A percentile compares a stretch with the other conserved stretches of the same genome.
phyloP scores from a whole-genome alignment of 2,113 vertebrate genomes.

The Podiceps cristatus region DNA sequence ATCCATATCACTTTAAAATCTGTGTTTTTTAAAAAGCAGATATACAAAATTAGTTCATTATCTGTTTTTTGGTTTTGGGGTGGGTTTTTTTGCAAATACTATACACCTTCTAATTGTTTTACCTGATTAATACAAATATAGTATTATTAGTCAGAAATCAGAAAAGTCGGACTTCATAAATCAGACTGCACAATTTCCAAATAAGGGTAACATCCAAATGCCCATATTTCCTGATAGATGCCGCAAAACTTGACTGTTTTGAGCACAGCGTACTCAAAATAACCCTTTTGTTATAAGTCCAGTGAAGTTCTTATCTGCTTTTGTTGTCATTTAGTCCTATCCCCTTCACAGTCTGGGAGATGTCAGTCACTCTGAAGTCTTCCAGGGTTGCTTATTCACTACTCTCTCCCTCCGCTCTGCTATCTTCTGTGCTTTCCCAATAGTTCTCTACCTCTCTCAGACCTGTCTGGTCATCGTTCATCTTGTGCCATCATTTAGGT shows the following conservation, averaged over 20 bases:
- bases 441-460: background rate
- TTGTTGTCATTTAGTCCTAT: background rate
- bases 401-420: background rate
- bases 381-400: background rate
- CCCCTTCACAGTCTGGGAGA: rapidly evolving
- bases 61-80: background rate
- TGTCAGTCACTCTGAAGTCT: background rate
- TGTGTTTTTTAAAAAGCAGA: rapidly evolving
- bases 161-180: background rate
- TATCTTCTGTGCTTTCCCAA: background rate
- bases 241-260: background rate
- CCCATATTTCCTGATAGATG: background rate
- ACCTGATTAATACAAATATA: background rate
- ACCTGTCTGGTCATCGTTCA: rapidly evolving
- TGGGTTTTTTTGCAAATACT: background rate
- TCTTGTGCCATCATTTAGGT: background rate
- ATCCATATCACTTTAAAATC: background rate
- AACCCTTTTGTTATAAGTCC: background rate
- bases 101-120: background rate
- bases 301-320: background rate
- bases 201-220: background rate
- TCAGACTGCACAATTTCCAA: background rate
- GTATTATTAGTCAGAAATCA: background rate
- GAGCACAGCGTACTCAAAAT: background rate
- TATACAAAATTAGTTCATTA: background rate